phyloP scores from a whole-genome alignment of 2,113 vertebrate species.

The Phylloscopus whistleri region DNA sequence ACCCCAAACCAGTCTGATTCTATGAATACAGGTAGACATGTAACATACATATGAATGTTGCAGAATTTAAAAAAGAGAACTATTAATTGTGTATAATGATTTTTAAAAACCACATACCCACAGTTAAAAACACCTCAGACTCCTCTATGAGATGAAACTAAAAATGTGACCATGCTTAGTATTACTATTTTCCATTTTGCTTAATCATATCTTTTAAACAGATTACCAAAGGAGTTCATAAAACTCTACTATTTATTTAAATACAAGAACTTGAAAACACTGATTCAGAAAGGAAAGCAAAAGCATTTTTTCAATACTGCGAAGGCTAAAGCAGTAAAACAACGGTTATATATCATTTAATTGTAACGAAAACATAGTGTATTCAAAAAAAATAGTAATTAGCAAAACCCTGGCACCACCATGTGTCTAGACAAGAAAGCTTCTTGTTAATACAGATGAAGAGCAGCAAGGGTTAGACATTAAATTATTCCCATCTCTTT shows the following conservation, averaged over 20 bases:
- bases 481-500: background rate
- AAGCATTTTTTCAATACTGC: background rate
- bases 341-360: background rate
- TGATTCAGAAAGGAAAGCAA: background rate
- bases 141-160: background rate
- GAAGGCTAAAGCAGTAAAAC: background rate
- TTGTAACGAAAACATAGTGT: background rate
- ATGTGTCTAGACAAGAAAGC: background rate
- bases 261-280: background rate
- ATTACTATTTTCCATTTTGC: background rate
- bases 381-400: background rate
- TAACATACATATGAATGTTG: background rate
- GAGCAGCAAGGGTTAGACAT: background rate
- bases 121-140: background rate
- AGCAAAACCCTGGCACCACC: background rate
- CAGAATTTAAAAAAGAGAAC: background rate
- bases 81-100: background rate
- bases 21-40: background rate
- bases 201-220: background rate
- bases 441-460: background rate
- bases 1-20: background rate
- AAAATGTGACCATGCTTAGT: background rate
- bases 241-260: background rate
- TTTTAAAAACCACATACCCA: background rate
- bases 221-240: background rate